phyloP scores from a whole-genome alignment of 2,113 vertebrate genomes.

The Pionites leucogaster region DNA sequence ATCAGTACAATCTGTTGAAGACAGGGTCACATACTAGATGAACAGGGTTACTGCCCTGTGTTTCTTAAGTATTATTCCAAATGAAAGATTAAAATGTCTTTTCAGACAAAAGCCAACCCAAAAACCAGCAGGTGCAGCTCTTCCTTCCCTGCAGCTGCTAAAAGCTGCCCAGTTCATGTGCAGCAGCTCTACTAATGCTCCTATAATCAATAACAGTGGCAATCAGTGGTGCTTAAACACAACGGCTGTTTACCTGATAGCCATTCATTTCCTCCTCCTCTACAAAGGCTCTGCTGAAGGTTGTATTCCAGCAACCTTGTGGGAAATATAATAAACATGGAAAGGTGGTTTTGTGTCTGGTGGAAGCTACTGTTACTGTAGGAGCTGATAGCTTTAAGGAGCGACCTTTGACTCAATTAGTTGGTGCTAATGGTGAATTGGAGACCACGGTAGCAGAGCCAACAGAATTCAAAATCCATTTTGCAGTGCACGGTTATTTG shows the following conservation, averaged over 20 bases:
- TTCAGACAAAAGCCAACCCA: neutral
- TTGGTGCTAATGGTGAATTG: neutral
- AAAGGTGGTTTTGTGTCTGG: neutral
- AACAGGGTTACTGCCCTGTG: neutral
- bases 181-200: neutral
- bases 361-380: neutral
- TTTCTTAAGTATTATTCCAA: neutral
- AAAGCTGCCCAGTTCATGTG: neutral
- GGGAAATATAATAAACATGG: neutral
- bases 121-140: neutral
- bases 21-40: neutral
- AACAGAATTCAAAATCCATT: neutral
- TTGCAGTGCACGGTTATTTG: fast-evolving
- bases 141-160: neutral
- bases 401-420: neutral
- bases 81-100: neutral
- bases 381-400: neutral
- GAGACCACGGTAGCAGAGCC: neutral
- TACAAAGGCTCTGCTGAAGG: neutral
- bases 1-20: neutral
- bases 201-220: neutral
- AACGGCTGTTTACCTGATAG: neutral
- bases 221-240: neutral
- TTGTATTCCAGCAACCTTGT: neutral
- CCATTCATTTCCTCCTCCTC: neutral